Evolutionary conservation across 2,888 invertebrate species (phyloP), one percentile per base, ranked within the genome.

Genomic region (Lissonota sp.): DNA sequence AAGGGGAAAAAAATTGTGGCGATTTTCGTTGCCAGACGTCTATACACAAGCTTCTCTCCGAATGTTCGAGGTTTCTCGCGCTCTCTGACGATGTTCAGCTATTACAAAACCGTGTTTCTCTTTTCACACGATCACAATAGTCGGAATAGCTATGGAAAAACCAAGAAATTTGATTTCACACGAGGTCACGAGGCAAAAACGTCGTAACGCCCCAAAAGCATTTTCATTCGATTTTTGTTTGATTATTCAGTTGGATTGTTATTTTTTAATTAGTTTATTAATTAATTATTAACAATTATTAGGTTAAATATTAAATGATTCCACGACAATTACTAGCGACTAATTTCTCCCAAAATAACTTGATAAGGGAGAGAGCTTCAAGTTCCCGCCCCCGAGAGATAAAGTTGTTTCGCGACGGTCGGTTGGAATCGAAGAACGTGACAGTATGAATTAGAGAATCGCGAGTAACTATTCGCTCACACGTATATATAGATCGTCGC

Each of bases 381-480:
- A 2, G 1, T 2, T 2, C 26, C 3, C 3, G 1, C 26, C 26
- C 26, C 26, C 26, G 26, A 26, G 26, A 26, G 66, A 46, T 66
- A 74, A 57, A 66, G 6, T 37, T 44, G 16, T 64, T 53, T n/a
- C 37, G 5, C 14, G 12, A 5, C 73, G 46, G 42, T 64, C 64
- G 58, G 74, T 55, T 49, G 39, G 39, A 14, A 49, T 12, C 42
- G 46, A 64, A 73, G 62, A 70, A 70, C 63, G 71, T 64, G 77
- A 78, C 77, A 78, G 63, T 53, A 49, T 78, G 71, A 78, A 78
- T 78, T 71, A 71, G 77, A 66, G 57, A 40, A 26, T 26, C 53
- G 44, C 12, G 6, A 14, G 71, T 40, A 64, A 64, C 55, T 53
- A n/a, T 53, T 14, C 37, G 44, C 44, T 12, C 6, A 44, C 40